phyloP scores from a whole-genome alignment of 2,888 invertebrate species.

The Oligia strigilis region DNA sequence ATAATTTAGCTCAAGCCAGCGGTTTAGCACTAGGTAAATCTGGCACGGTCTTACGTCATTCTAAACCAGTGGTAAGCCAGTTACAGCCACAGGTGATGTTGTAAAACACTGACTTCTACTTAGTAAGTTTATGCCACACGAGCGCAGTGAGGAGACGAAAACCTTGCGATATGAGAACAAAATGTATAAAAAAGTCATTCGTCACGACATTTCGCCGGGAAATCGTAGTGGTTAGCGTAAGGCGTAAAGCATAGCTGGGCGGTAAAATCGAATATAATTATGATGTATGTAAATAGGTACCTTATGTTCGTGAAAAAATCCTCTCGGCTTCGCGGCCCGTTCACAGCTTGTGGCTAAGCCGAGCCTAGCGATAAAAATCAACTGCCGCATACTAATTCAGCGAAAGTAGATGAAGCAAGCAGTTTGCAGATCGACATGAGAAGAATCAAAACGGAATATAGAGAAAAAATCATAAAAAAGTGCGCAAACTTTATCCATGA shows the following conservation, averaged over 20 bases:
- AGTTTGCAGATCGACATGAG: neutral
- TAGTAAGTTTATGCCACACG: slow-evolving; percentile 16
- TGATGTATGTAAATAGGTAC: neutral
- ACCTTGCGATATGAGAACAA: neutral
- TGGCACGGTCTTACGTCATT: slow-evolving; percentile 39
- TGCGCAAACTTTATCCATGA: too few relatives aligned
- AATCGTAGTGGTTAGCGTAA: neutral
- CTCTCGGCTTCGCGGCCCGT: neutral
- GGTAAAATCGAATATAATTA: neutral
- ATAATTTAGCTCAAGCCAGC: slow-evolving; percentile 16
- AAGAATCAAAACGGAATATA: too few relatives aligned
- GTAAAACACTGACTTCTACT: slow-evolving; percentile 41
- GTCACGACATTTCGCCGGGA: neutral
- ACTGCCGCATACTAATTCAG: neutral
- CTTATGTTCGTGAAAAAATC: neutral
- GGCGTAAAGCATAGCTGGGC: neutral
- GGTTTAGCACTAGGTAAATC: slow-evolving; percentile 37
- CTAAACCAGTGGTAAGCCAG: slow-evolving; percentile 33
- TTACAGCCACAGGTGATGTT: slow-evolving; percentile 46
- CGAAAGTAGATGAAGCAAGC: neutral
- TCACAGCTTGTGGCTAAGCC: neutral
- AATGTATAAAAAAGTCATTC: slow-evolving; percentile 1
- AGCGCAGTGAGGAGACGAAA: too few relatives aligned
- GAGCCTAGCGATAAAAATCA: neutral
- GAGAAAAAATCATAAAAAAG: too few relatives aligned